These are phyloP conservation scores for Sebastiscus albofasciatus DNA, from an alignment of 2,797 vertebrate genomes.

Conservation along the genomic window DNA sequence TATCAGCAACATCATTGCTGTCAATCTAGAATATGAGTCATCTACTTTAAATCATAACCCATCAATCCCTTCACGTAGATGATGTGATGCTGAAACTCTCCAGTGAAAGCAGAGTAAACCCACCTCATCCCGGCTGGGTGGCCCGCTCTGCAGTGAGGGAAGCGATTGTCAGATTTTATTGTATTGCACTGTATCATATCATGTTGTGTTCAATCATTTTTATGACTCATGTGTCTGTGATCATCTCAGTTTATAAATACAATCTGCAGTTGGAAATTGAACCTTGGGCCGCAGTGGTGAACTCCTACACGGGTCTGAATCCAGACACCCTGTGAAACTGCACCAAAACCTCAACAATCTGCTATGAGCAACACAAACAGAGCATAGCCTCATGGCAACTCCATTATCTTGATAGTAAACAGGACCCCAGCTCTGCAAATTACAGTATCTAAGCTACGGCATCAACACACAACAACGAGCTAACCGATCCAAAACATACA, in stretches of 20 bases:
- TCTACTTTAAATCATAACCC: not conserved
- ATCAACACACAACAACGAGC: conserved; percentile 65
- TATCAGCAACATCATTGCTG: not conserved
- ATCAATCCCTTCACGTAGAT: not conserved
- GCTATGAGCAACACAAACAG: conserved; percentile 63
- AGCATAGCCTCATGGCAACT: conserved; percentile 63
- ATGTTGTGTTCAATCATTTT: conserved; percentile 47
- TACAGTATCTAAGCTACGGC: conserved; percentile 65
- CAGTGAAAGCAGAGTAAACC: conserved; percentile 8
- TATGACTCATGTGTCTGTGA: conserved; percentile 49
- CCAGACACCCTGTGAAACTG: conserved; percentile 53
- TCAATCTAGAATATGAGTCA: not conserved
- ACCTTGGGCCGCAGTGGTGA: conserved; percentile 33
- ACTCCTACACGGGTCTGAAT: conserved; percentile 32
- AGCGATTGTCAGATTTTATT: conserved; percentile 12
- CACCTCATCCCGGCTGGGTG: conserved; percentile 35
- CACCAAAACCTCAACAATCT: conserved; percentile 63
- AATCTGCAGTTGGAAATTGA: conserved; percentile 48
- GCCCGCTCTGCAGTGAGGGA: conserved; percentile 3
- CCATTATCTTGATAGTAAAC: conserved; percentile 72
- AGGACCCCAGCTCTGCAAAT: conserved; percentile 56
- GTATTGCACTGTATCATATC: conserved; percentile 33
- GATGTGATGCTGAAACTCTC: not conserved
- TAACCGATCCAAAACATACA: conserved; percentile 22
- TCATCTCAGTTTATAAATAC: conserved; percentile 57